Evolutionary conservation across 2,113 vertebrate genomes (phyloP).

Genomic region (Pseudopipra pipra): DNA sequence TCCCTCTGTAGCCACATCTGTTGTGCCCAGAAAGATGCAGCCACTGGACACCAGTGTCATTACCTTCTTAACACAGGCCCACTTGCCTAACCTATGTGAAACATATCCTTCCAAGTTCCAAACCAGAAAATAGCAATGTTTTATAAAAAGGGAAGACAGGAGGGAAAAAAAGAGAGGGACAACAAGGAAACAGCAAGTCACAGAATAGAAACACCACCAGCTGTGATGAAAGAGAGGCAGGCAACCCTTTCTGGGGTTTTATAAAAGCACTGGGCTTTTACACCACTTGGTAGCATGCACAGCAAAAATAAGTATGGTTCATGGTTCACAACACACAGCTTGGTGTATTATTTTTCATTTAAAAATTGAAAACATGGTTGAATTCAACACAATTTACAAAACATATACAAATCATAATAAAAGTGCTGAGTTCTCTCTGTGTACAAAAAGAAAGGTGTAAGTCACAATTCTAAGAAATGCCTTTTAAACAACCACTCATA

Average conservation of each 20-base stretch:
- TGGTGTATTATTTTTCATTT: neutral
- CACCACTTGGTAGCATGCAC: neutral
- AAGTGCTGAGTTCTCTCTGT: neutral
- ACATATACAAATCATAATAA: neutral
- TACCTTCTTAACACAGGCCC: neutral
- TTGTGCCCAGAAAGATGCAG: neutral
- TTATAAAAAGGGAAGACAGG: neutral
- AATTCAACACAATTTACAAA: neutral
- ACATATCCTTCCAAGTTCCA: neutral
- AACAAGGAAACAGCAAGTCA: neutral
- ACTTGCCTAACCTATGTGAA: neutral
- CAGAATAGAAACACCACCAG: neutral
- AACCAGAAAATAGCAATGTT: neutral
- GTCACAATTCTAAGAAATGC: neutral
- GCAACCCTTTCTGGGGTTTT: neutral
- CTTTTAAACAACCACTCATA: neutral
- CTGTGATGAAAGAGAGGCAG: neutral
- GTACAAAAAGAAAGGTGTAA: neutral
- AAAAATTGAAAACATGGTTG: neutral
- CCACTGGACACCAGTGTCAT: neutral
- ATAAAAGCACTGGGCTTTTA: neutral
- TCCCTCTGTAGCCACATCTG: accelerated
- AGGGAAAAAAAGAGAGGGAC: neutral
- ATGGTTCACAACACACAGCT: neutral
- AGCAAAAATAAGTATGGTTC: neutral